Conservation (phyloP, 53 echinoderm and acorn worm species). For the Stichopus horrens region DNA sequence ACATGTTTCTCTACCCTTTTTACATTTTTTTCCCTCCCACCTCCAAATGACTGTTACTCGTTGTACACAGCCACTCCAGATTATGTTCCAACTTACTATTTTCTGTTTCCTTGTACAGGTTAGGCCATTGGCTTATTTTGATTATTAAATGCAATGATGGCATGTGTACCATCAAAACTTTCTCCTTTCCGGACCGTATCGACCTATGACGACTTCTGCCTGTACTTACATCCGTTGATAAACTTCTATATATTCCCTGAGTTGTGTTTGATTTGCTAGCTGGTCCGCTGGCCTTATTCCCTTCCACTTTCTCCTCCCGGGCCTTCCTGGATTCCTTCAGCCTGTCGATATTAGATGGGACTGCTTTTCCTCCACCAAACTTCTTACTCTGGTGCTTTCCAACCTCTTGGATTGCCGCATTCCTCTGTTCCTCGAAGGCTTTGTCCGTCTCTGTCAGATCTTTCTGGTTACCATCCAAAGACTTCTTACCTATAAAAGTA, state of each 20-base stretch:
- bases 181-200: background rate
- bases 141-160: too few relatives aligned
- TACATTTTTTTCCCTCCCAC: too few relatives aligned
- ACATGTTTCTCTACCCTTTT: too few relatives aligned
- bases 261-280: conserved; percentile 26
- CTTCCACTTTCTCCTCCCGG: conserved; percentile 23
- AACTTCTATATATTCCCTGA: conserved; percentile 66
- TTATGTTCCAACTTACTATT: too few relatives aligned
- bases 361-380: conserved; percentile 64
- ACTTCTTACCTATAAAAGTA: conserved; percentile 69
- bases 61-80: too few relatives aligned
- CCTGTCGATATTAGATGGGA: conserved; percentile 16
- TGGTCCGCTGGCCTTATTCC: background rate
- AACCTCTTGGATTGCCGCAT: conserved; percentile 81
- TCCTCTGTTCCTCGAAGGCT: conserved; percentile 94
- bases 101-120: too few relatives aligned
- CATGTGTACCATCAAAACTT: too few relatives aligned
- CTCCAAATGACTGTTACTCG: too few relatives aligned
- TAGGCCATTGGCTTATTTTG: too few relatives aligned
- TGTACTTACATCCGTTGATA: conserved; percentile 61
- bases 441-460: conserved; percentile 91
- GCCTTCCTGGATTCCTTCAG: conserved; percentile 5
- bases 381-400: conserved; percentile 76
- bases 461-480: conserved; percentile 73
- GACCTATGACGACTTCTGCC: background rate